phyloP scores from a whole-genome alignment of 2,797 vertebrate genomes.

The Heteromormyrus szaboi region DNA sequence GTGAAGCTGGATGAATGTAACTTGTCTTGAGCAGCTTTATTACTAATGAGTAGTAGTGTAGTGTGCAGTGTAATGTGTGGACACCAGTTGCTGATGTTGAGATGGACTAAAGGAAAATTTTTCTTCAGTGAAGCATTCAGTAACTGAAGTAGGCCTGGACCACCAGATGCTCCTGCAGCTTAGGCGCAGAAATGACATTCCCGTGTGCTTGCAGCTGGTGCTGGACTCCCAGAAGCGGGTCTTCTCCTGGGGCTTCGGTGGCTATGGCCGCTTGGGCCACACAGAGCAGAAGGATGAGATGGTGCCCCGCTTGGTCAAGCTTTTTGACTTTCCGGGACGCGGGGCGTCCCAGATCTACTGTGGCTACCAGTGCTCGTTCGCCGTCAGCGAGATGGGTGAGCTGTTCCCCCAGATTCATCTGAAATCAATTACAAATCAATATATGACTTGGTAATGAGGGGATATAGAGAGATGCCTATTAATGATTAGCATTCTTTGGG shows the following conservation, averaged over 20 bases:
- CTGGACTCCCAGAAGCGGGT: constrained; percentile 93
- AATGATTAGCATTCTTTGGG: background rate
- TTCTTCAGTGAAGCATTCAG: background rate
- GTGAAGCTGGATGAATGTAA: background rate
- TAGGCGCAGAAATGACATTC: background rate
- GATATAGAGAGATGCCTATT: background rate
- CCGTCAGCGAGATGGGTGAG: constrained; percentile 84
- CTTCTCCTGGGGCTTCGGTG: constrained; percentile 94
- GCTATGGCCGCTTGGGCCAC: constrained; percentile 89
- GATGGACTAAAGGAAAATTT: background rate
- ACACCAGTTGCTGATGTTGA: background rate
- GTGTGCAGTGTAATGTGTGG: background rate
- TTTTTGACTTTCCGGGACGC: constrained; percentile 90
- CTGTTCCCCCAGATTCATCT: background rate
- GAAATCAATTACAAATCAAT: background rate
- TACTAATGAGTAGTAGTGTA: background rate
- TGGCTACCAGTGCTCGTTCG: constrained; percentile 89
- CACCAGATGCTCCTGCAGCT: background rate
- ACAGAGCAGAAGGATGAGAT: constrained; percentile 94
- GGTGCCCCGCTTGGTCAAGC: constrained; percentile 89
- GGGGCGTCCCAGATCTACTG: constrained; percentile 81
- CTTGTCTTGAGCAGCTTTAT: background rate
- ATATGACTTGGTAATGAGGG: background rate
- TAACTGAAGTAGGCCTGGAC: background rate
- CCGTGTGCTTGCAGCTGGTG: constrained; percentile 64